Base-by-base conservation (phyloP, 2,113 vertebrate species). In the Colius striatus region DNA sequence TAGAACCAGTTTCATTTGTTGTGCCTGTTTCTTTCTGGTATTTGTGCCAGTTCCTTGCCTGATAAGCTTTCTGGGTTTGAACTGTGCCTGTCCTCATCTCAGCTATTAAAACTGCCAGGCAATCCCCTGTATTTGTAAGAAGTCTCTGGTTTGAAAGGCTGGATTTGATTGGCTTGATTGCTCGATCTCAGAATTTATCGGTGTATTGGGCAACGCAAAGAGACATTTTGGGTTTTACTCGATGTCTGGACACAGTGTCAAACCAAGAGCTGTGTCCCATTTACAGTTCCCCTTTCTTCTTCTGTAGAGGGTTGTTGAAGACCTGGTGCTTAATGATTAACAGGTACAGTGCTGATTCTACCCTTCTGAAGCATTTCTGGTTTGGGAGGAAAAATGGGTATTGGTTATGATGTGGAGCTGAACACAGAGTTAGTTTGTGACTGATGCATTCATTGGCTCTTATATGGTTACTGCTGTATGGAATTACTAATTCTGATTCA, bases 111-210 rank as follows among this genome's bases (percentile, higher is more conserved):
- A 38, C 5, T 5, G 6, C 22, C 79, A 45, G 45, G 55, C 70
- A 53, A 34, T 18, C 34, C 34, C 1, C 21, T 21, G 8, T 2
- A 4, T 34, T 74, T 29, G 38, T 55, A 71, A 23, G 55, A 43
- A n/a, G 20, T 5, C 32, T 67, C 15, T 68, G 32, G 14, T 50
- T 75, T 67, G 67, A 32, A 53, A 83, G 55, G 18, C 23, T 45
- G 41, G 27, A 3, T 74, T 88, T 38, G 32, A 3, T 65, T 2
- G 22, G 13, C 6, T 50, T 16, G 48, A 36, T 82, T 0, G 0
- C 45, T 83, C 32, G 3, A 3, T 66, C 36, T 85, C 63, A 27
- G 34, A 13, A 10, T 38, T 82, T 19, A 14, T 17, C 43, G 34
- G 10, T 25, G 5, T 10, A 10, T 8, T 10, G 13, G 48, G 43